Conservation (phyloP, 1,140 invertebrate species). For the Drosophila pectinifera region DNA sequence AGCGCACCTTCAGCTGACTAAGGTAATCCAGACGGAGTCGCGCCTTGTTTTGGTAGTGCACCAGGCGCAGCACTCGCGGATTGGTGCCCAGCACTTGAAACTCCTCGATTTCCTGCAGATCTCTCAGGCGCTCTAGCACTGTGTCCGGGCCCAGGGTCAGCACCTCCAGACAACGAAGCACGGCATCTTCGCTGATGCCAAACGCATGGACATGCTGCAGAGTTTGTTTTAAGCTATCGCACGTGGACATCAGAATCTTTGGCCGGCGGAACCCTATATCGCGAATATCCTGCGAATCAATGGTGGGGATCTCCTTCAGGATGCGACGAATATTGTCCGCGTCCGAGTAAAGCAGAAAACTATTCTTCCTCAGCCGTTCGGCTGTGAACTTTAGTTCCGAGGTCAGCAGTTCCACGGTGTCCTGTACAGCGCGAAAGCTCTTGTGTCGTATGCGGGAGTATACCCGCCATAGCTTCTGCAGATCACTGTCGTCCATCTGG, state of each 20-base stretch:
- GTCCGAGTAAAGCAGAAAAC: slow-evolving; percentile 86
- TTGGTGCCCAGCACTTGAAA: slow-evolving; percentile 86
- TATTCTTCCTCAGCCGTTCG: slow-evolving; percentile 86
- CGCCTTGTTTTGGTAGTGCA: slow-evolving; percentile 87
- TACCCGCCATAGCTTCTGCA: slow-evolving; percentile 85
- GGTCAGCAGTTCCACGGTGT: slow-evolving; percentile 85
- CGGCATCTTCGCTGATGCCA: slow-evolving; percentile 85
- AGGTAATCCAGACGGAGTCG: slow-evolving; percentile 86
- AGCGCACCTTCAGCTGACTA: slow-evolving; percentile 86
- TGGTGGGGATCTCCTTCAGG: slow-evolving; percentile 85
- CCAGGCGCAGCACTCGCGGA: slow-evolving; percentile 86
- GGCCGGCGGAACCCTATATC: slow-evolving; percentile 86
- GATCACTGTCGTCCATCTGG: slow-evolving; percentile 84
- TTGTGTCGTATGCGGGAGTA: slow-evolving; percentile 86
- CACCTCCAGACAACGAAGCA: slow-evolving; percentile 85
- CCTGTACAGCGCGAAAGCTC: slow-evolving; percentile 86
- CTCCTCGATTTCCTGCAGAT: slow-evolving; percentile 86
- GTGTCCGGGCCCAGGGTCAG: slow-evolving; percentile 86
- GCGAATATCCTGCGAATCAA: slow-evolving; percentile 86
- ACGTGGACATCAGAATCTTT: slow-evolving; percentile 86
- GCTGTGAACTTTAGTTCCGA: slow-evolving; percentile 85
- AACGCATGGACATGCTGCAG: slow-evolving; percentile 85
- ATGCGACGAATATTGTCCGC: slow-evolving; percentile 86
- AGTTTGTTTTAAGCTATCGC: slow-evolving; percentile 85
- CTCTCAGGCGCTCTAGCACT: slow-evolving; percentile 85